Base-by-base conservation (phyloP, 2,888 invertebrate species). In the Periphyllus acericola region DNA sequence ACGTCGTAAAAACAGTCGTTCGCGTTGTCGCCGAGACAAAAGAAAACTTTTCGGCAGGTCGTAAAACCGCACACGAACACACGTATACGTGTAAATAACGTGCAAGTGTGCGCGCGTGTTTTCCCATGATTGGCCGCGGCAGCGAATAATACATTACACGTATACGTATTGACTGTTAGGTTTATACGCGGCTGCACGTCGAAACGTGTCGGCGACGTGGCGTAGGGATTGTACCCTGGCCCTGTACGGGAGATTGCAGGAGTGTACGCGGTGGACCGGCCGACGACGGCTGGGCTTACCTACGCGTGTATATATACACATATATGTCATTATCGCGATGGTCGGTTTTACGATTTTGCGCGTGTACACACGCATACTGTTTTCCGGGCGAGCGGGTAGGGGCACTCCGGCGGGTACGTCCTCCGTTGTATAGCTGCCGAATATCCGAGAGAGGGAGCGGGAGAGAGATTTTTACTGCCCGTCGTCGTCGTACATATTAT, bases 41-140 rank as follows among this genome's bases (percentile, higher is more conserved):
- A 71, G 78, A 78, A 85, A 85, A 85, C 85, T 85, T 85, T 85
- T 52, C 74, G 74, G 29, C 21, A 32, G 66, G 85, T 79, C 85
- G 78, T 78, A 84, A 84, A 78, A 84, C 72, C 25, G 34, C 19
- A 32, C 72, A 14, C 72, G 29, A 21, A 60, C 36, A 21, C 74
- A 25, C 74, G 71, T 71, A 46, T 46, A 46, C 11, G 11, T 8
- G 11, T 46, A 46, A 5, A 46, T 46, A 46, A 25, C 25, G 25
- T 60, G 21, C 3, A 60, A 21, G 21, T 25, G 17, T 52, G 52
- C 52, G 21, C 60, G 60, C 1, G 21, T 6, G 60, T 60, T 4
- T 5, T 5, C 21, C 21, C 60, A 14, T 46, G 14, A 25, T 2
- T 60, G 60, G 60, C 60, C 21, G 60, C 21, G 55, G 52, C 21